A percentile compares a stretch with the other conserved stretches of the same genome.
These are phyloP conservation scores for Ailuropoda melanoleuca DNA, from an alignment of 2,113 vertebrate species.

Conservation along the genomic window DNA sequence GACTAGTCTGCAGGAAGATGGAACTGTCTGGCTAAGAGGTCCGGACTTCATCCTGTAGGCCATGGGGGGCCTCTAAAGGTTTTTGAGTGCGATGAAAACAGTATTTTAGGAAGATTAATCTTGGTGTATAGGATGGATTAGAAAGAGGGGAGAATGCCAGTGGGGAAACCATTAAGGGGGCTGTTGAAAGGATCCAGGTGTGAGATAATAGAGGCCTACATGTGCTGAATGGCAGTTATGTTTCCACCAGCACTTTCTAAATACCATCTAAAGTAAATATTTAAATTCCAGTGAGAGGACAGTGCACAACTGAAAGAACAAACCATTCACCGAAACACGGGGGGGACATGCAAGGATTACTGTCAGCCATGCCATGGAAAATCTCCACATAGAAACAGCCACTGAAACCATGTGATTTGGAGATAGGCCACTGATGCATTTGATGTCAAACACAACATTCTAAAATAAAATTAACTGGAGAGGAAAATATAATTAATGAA, in stretches of 20 bases:
- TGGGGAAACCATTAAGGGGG: not conserved
- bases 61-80: not conserved
- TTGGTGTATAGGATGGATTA: not conserved
- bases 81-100: not conserved
- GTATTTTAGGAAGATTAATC: constrained; percentile 30
- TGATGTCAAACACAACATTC: not conserved
- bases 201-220: not conserved
- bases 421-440: not conserved
- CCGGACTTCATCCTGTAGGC: not conserved
- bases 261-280: not conserved
- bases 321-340: not conserved
- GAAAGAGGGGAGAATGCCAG: not conserved
- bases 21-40: not conserved
- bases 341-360: not conserved
- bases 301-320: not conserved
- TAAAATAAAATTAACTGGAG: not conserved
- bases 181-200: not conserved
- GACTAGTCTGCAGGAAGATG: not conserved
- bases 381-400: not conserved
- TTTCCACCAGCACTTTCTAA: not conserved
- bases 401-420: not conserved
- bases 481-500: not conserved
- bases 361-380: not conserved
- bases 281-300: not conserved
- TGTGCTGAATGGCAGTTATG: not conserved